phyloP scores from a whole-genome alignment of 2,797 vertebrate genomes.

The Manis pentadactyla region DNA sequence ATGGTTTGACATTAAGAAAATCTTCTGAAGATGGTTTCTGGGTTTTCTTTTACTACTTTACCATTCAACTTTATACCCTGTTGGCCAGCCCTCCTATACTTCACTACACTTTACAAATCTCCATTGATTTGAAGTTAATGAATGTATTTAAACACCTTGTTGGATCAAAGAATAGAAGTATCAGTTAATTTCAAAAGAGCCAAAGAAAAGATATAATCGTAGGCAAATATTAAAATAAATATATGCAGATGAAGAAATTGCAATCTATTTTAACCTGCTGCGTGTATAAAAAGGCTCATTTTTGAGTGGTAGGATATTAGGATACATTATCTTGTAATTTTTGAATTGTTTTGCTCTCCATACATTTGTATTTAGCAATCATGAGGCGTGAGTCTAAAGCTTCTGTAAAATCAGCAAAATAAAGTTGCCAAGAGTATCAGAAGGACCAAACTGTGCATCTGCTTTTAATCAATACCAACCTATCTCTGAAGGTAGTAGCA shows the following conservation, averaged over 20 bases:
- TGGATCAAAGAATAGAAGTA: not conserved
- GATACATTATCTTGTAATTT: not conserved
- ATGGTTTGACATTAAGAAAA: not conserved
- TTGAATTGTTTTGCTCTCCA: not conserved
- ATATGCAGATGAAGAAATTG: not conserved
- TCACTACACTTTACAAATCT: not conserved
- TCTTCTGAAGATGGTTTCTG: not conserved
- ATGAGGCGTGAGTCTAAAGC: not conserved
- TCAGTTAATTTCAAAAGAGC: constrained; percentile 19
- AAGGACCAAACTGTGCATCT: not conserved
- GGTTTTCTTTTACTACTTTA: not conserved
- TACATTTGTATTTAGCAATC: not conserved
- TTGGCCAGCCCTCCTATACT: not conserved
- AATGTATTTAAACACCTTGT: constrained; percentile 19
- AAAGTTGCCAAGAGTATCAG: not conserved
- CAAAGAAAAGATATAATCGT: not conserved
- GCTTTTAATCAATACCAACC: constrained; percentile 1
- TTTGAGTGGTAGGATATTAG: not conserved
- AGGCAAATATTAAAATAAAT: constrained; percentile 60
- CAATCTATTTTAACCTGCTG: not conserved
- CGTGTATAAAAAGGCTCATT: not conserved
- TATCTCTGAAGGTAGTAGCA: not conserved
- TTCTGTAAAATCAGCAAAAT: constrained; percentile 55
- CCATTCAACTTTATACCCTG: not conserved
- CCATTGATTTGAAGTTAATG: constrained; percentile 54